Evolutionary conservation across 2,797 vertebrate genomes (phyloP).

Genomic region (Premnoplex brunnescens): DNA sequence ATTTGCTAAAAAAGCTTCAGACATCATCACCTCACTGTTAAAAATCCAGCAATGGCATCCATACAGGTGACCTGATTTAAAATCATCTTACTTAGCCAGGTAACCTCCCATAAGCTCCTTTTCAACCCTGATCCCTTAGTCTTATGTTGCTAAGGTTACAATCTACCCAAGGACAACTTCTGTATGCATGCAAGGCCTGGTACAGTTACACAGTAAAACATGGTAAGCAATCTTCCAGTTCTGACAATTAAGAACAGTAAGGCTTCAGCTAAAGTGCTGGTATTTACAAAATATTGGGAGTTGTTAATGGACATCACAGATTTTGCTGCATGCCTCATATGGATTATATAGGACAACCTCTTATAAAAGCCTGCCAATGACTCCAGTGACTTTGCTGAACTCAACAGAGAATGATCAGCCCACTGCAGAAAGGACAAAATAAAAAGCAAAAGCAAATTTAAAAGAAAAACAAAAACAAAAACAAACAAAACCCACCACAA

Average conservation of each 20-base stretch:
- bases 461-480: neutral
- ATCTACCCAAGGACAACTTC: neutral
- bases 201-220: neutral
- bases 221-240: neutral
- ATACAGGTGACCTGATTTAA: neutral
- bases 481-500: no score
- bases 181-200: neutral
- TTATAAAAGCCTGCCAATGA: neutral
- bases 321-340: neutral
- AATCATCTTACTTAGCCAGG: neutral
- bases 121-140: neutral
- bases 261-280: neutral
- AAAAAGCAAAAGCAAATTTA: neutral
- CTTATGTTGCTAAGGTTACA: neutral
- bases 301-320: neutral
- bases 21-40: neutral
- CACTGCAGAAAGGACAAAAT: neutral
- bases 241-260: neutral
- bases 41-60: neutral
- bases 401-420: neutral
- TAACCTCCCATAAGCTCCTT: neutral
- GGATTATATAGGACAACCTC: neutral
- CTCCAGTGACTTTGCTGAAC: neutral
- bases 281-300: neutral
- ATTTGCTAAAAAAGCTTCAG: neutral